Conservation (phyloP, 2,113 vertebrate species). For the Brachypodius melanocephalos region DNA sequence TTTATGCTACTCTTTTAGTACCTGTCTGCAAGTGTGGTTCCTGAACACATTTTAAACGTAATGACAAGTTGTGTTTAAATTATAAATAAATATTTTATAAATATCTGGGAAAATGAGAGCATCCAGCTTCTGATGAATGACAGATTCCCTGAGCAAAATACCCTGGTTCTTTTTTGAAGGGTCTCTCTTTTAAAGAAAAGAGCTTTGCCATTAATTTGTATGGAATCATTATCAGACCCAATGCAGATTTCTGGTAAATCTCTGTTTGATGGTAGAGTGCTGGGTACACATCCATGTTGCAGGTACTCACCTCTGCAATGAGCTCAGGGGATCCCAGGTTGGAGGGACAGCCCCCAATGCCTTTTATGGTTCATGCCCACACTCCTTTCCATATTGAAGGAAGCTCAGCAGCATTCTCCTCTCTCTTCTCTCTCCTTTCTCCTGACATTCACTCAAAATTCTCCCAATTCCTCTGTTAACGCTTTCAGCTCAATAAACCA, state of each 20-base stretch:
- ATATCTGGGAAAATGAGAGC: neutral
- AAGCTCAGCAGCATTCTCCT: neutral
- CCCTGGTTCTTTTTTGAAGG: neutral
- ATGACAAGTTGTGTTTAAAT: neutral
- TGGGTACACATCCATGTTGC: accelerated
- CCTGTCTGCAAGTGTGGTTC: neutral
- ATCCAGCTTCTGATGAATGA: accelerated
- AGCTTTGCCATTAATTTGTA: neutral
- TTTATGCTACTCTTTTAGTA: neutral
- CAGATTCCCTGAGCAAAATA: accelerated
- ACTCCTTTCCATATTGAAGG: accelerated
- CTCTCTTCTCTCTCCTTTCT: neutral
- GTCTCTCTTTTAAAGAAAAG: neutral
- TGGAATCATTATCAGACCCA: accelerated
- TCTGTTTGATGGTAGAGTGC: neutral
- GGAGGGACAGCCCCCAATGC: neutral
- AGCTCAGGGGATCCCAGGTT: accelerated
- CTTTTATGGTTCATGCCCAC: neutral
- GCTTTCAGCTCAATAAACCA: neutral
- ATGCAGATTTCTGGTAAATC: neutral
- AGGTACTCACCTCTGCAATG: neutral
- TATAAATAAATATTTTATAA: too few relatives aligned
- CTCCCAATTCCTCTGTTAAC: neutral
- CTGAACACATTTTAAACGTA: neutral
- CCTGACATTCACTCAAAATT: accelerated